phyloP scores from a whole-genome alignment of 2,888 invertebrate genomes.

The Tiphia femorata region DNA sequence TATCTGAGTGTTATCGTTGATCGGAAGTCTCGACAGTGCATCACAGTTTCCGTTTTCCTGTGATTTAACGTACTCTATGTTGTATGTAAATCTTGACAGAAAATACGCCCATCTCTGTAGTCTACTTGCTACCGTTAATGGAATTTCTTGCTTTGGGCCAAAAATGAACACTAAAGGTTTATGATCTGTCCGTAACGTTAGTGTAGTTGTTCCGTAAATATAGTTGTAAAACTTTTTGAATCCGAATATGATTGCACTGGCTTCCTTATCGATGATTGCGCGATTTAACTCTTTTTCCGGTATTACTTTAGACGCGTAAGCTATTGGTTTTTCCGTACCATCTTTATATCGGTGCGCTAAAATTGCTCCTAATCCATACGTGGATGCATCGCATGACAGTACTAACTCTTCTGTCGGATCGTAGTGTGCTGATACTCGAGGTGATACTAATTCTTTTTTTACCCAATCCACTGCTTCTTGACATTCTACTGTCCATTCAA shows the following conservation, averaged over 20 bases:
- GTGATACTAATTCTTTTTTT: slow-evolving; percentile 31
- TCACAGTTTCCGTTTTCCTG: slow-evolving; percentile 11
- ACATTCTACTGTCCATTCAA: slow-evolving; percentile 44
- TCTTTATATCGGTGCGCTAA: slow-evolving; percentile 26
- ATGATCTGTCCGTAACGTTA: slow-evolving; percentile 22
- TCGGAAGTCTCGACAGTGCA: not conserved
- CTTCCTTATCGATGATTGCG: slow-evolving; percentile 29
- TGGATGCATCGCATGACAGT: slow-evolving; percentile 23
- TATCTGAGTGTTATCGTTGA: not conserved
- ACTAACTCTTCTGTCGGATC: slow-evolving; percentile 26
- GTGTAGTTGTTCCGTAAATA: slow-evolving; percentile 18
- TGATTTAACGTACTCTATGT: slow-evolving; percentile 6
- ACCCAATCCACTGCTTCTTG: slow-evolving; percentile 43
- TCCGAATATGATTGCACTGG: slow-evolving; percentile 28
- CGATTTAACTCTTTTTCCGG: slow-evolving; percentile 21
- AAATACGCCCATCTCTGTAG: slow-evolving; percentile 28
- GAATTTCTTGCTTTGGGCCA: slow-evolving; percentile 21
- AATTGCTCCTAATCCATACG: slow-evolving; percentile 22
- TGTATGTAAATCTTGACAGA: slow-evolving; percentile 18
- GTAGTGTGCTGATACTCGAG: slow-evolving; percentile 31
- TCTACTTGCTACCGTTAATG: slow-evolving; percentile 17
- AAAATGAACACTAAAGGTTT: slow-evolving; percentile 14
- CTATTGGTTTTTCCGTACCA: slow-evolving; percentile 22
- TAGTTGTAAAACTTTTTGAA: slow-evolving; percentile 27
- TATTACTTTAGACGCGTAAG: slow-evolving; percentile 25